phyloP scores from a whole-genome alignment of 2,113 vertebrate genomes.

The Tympanuchus pallidicinctus region DNA sequence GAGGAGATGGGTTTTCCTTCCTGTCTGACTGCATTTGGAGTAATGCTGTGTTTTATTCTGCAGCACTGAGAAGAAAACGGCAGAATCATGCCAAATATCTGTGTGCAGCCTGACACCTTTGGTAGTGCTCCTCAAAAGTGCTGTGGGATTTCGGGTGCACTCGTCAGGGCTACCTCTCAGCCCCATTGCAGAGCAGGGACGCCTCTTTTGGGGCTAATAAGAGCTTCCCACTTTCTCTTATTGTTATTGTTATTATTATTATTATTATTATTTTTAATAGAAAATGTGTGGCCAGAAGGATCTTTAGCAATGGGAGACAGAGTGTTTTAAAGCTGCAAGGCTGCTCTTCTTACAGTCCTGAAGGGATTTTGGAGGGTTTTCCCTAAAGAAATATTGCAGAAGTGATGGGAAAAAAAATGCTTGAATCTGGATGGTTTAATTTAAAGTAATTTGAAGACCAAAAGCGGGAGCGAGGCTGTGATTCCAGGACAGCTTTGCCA shows the following conservation, averaged over 20 bases:
- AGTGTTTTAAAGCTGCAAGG: neutral
- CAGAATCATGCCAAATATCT: neutral
- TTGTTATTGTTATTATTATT: neutral
- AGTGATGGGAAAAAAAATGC: rapidly evolving
- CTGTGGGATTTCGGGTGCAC: rapidly evolving
- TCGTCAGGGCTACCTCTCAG: neutral
- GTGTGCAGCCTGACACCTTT: neutral
- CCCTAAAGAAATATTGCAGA: neutral
- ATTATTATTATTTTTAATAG: neutral
- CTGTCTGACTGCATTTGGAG: neutral
- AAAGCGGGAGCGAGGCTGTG: neutral
- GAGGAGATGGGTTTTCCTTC: neutral
- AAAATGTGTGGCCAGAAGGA: neutral
- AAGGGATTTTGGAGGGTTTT: neutral
- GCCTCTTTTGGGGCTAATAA: neutral
- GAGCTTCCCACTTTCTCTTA: neutral
- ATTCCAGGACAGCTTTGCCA: neutral
- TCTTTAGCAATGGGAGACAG: neutral
- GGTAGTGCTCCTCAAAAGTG: neutral
- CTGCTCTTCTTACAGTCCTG: neutral
- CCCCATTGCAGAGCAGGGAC: neutral
- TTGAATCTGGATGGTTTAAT: neutral
- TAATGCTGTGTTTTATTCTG: neutral
- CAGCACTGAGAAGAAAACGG: neutral
- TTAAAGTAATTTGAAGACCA: neutral